Conservation (phyloP, 1,140 invertebrate genomes). For the Neodiprion pinetum region DNA sequence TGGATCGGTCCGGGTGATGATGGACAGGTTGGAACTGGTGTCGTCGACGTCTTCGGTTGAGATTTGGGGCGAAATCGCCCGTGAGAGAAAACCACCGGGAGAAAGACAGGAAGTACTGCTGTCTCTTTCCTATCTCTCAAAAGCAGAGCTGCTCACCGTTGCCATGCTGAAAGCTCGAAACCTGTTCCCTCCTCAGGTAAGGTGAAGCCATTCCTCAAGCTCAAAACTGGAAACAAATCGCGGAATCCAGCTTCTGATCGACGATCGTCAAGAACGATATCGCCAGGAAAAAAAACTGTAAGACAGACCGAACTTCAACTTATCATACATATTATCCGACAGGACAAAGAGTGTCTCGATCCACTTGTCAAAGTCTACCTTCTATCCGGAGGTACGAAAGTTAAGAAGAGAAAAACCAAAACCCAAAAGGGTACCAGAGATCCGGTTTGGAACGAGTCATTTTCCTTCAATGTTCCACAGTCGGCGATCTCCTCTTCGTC, state of each 20-base stretch:
- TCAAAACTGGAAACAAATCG: neutral
- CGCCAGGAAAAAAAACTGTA: neutral
- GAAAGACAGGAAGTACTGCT: constrained; percentile 82
- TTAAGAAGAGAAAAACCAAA: constrained; percentile 93
- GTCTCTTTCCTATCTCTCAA: constrained; percentile 85
- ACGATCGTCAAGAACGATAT: constrained; percentile 9
- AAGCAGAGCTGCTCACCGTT: constrained; percentile 84
- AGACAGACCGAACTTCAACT: neutral
- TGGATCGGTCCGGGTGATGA: constrained; percentile 74
- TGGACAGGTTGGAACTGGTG: constrained; percentile 73
- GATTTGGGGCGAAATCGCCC: constrained; percentile 79
- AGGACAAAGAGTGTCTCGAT: constrained; percentile 66
- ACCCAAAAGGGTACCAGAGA: constrained; percentile 84
- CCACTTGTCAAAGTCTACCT: constrained; percentile 92
- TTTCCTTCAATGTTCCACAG: constrained; percentile 86
- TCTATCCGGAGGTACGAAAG: constrained; percentile 81
- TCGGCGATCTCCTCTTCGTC: constrained; percentile 72
- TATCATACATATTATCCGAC: neutral
- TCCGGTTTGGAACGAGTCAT: constrained; percentile 95
- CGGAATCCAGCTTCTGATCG: no score
- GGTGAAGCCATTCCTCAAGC: neutral
- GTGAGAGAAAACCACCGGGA: constrained; percentile 78
- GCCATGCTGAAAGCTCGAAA: constrained; percentile 86
- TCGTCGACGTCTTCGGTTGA: constrained; percentile 71
- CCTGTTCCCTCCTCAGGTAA: constrained; percentile 70